These are phyloP conservation scores for Himalopsyche anomala DNA, from an alignment of 2,888 invertebrate species.

Conservation along the genomic window DNA sequence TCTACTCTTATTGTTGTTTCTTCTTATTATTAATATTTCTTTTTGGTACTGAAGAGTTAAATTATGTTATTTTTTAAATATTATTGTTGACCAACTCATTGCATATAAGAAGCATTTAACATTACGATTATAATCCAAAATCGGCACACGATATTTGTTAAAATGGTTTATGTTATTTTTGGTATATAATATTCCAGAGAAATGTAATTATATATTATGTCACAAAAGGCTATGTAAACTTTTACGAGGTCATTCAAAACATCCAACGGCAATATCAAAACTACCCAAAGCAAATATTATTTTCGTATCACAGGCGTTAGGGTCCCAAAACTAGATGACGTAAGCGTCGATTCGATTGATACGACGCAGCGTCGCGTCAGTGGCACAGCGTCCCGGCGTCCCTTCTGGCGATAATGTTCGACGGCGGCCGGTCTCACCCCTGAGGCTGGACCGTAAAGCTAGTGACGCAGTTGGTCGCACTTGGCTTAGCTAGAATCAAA, in stretches of 20 bases:
- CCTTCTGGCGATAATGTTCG: conserved; percentile 40
- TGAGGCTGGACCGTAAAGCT: conserved; percentile 43
- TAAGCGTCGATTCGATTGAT: conserved; percentile 42
- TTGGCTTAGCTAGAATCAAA: conserved; percentile 56
- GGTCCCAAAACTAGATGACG: not conserved
- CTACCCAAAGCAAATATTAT: not conserved
- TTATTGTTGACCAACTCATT: too few relatives aligned
- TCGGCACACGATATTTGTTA: too few relatives aligned
- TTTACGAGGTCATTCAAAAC: conserved; percentile 7
- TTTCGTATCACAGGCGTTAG: not conserved
- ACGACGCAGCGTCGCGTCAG: conserved; percentile 1
- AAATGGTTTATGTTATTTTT: too few relatives aligned
- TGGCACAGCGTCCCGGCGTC: conserved; percentile 9
- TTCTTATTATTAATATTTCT: too few relatives aligned
- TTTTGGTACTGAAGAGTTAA: too few relatives aligned
- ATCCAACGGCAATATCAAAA: conserved; percentile 11
- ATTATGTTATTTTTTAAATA: too few relatives aligned
- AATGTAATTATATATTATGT: too few relatives aligned
- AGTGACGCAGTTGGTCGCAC: conserved; percentile 56
- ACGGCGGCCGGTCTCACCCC: conserved; percentile 25
- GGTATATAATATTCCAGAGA: too few relatives aligned
- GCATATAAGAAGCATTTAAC: too few relatives aligned
- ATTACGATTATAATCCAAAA: too few relatives aligned
- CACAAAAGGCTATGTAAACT: not conserved
- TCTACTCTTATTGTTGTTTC: too few relatives aligned